Conservation (phyloP, 1,140 invertebrate species). For the Akabosia matsudoensis region DNA sequence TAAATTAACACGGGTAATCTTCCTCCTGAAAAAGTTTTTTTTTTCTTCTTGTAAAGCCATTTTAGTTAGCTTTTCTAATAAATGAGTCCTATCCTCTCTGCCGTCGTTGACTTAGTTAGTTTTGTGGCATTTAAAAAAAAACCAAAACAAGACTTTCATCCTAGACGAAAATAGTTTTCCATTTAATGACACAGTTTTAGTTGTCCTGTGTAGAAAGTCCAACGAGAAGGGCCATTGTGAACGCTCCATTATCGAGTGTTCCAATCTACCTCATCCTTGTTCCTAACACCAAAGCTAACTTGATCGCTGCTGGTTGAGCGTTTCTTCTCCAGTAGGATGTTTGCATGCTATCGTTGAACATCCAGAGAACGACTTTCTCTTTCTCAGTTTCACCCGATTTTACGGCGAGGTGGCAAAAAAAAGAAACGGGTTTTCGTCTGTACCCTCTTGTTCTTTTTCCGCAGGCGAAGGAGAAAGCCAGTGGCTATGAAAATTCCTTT, state of each 20-base stretch:
- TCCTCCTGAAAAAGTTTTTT: conserved; percentile 5
- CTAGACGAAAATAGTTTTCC: conserved; percentile 3
- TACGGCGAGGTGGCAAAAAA: background rate
- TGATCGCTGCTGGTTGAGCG: too few relatives aligned
- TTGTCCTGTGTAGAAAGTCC: background rate
- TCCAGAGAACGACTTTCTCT: background rate
- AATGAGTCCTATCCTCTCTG: too few relatives aligned
- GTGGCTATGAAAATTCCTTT: conserved; percentile 18
- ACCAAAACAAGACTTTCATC: background rate
- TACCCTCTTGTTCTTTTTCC: background rate
- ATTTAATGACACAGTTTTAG: background rate
- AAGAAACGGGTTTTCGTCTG: background rate
- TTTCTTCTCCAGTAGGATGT: background rate
- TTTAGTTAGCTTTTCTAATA: too few relatives aligned
- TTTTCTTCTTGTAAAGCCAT: too few relatives aligned
- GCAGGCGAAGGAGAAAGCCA: background rate
- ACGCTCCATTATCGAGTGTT: too few relatives aligned
- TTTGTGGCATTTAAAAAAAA: background rate
- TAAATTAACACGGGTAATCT: conserved; percentile 18
- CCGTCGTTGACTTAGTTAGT: background rate
- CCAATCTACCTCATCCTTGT: too few relatives aligned
- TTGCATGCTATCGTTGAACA: background rate
- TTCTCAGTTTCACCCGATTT: conserved; percentile 8
- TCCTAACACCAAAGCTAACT: too few relatives aligned
- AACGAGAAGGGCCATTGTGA: too few relatives aligned